Evolutionary conservation across 2,797 vertebrate genomes (phyloP).

Genomic region (Gymnopithys bicolor): DNA sequence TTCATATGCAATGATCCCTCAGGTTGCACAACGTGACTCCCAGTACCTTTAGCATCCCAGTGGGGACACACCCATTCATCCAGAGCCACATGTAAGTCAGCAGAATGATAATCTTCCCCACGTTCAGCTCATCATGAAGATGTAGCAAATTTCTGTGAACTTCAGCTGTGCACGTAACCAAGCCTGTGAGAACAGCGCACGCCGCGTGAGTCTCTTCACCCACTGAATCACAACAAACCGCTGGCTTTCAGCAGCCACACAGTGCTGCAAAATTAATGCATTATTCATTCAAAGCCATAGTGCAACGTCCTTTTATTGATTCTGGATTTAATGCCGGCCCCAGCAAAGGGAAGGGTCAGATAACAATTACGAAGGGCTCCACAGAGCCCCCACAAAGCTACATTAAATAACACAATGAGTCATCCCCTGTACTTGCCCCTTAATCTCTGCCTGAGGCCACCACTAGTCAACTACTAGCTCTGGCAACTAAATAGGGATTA

Average conservation of each 20-base stretch:
- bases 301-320: not conserved
- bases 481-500: not conserved
- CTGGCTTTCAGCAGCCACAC: not conserved
- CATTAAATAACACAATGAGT: not conserved
- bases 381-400: not conserved
- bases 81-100: not conserved
- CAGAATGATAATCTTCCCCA: not conserved
- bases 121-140: not conserved
- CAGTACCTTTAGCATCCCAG: not conserved
- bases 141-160: not conserved
- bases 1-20: rapidly evolving
- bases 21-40: not conserved
- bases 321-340: not conserved
- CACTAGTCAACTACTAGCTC: not conserved
- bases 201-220: not conserved
- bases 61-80: not conserved
- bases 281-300: not conserved
- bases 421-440: not conserved
- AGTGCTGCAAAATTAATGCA: not conserved
- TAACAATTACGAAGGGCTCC: not conserved
- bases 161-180: not conserved
- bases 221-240: not conserved
- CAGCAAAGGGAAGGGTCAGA: not conserved
- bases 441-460: conserved; percentile 30
- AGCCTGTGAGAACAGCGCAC: not conserved